Evolutionary conservation across 2,113 vertebrate species (phyloP).

Genomic region (Sigmodon hispidus): DNA sequence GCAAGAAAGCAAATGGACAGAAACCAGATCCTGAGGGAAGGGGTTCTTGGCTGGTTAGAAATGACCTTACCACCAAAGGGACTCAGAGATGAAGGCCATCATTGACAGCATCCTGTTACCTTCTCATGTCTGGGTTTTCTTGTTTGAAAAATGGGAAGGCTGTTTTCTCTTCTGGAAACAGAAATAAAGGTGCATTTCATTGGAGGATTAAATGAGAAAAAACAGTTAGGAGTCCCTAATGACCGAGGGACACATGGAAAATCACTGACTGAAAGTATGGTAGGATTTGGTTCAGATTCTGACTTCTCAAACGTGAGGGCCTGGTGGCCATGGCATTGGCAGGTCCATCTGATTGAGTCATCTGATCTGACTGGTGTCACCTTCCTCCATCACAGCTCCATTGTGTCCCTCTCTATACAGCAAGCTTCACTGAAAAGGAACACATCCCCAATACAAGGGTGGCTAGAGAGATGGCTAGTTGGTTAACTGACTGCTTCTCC

Average conservation of each 20-base stretch:
- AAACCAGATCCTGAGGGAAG: not conserved
- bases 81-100: not conserved
- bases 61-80: not conserved
- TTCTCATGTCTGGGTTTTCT: not conserved
- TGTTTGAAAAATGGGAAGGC: not conserved
- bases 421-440: not conserved
- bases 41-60: not conserved
- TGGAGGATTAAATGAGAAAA: not conserved
- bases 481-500: not conserved
- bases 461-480: not conserved
- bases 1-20: not conserved
- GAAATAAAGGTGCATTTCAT: not conserved
- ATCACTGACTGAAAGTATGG: not conserved
- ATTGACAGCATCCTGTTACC: not conserved
- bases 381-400: not conserved
- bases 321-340: not conserved
- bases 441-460: not conserved
- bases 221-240: not conserved
- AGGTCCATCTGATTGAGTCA: not conserved
- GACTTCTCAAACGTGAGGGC: not conserved
- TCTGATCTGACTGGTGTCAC: not conserved
- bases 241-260: accelerated
- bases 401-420: not conserved
- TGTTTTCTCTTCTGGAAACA: conserved; percentile 19
- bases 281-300: not conserved